phyloP scores from a whole-genome alignment of 2,888 invertebrate genomes.

The Troilus luridus region DNA sequence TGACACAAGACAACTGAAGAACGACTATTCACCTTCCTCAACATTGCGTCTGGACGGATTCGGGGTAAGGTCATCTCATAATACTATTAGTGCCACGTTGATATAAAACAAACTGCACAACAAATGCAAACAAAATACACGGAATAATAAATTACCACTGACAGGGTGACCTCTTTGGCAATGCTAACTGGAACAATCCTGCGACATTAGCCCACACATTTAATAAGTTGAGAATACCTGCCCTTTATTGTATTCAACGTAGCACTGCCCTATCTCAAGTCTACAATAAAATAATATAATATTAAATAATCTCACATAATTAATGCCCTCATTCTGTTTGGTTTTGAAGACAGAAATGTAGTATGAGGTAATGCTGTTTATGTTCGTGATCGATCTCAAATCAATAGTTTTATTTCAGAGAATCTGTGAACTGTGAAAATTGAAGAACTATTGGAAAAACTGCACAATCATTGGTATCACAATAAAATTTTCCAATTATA shows the following conservation, averaged over 20 bases:
- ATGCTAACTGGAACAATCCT: neutral
- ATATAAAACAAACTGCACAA: neutral
- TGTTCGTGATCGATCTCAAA: neutral
- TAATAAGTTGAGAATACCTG: neutral
- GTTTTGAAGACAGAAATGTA: neutral
- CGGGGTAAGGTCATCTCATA: neutral
- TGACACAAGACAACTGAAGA: no score
- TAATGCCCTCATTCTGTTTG: neutral
- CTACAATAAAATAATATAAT: neutral
- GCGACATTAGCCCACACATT: conserved; percentile 10
- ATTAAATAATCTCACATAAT: neutral
- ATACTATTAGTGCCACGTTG: neutral
- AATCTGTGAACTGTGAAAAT: no score
- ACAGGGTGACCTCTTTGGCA: conserved; percentile 4
- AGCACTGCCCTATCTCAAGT: neutral
- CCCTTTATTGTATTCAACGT: neutral
- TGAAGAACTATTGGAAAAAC: no score
- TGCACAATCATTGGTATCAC: no score
- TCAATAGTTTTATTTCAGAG: neutral
- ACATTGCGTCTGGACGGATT: neutral
- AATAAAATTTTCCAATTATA: no score
- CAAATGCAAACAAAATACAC: neutral
- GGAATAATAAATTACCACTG: neutral
- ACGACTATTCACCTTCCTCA: no score
- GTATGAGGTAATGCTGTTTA: neutral